Evolutionary conservation across 2,888 invertebrate species (phyloP).

Genomic region (Dorcus hopei): DNA sequence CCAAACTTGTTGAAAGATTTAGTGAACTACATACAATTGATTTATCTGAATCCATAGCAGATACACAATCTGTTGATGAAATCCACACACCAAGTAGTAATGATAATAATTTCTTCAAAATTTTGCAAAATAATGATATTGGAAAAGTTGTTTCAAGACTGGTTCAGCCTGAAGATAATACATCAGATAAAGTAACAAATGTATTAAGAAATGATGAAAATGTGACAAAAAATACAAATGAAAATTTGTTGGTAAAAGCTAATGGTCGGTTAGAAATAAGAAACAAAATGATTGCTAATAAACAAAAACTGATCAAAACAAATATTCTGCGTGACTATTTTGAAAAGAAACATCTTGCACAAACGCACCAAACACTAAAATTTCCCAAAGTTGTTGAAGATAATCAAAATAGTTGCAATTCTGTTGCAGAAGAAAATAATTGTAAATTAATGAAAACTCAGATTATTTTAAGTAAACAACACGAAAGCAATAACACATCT

Average conservation of each 20-base stretch:
- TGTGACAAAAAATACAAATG: constrained; percentile 4
- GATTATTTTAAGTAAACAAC: too few relatives aligned
- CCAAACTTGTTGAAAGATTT: background rate
- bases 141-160: constrained; percentile 11
- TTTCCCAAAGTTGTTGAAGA: background rate
- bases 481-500: too few relatives aligned
- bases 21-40: constrained; percentile 7
- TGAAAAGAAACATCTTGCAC: too few relatives aligned
- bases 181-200: background rate
- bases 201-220: background rate
- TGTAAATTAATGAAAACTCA: too few relatives aligned
- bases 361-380: too few relatives aligned
- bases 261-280: background rate
- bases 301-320: too few relatives aligned
- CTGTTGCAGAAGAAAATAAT: too few relatives aligned
- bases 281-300: background rate
- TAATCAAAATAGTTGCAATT: background rate
- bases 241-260: constrained; percentile 1
- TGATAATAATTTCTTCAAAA: background rate
- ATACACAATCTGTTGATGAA: constrained; percentile 6
- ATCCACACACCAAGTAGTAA: constrained; percentile 3
- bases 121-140: constrained; percentile 17
- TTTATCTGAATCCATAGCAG: constrained; percentile 4
- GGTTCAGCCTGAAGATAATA: too few relatives aligned
- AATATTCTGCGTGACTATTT: too few relatives aligned